Evolutionary conservation across 23 tunicate species (phyloP), one percentile per base, ranked within the genome.

Genomic region (Pegea sp.): DNA sequence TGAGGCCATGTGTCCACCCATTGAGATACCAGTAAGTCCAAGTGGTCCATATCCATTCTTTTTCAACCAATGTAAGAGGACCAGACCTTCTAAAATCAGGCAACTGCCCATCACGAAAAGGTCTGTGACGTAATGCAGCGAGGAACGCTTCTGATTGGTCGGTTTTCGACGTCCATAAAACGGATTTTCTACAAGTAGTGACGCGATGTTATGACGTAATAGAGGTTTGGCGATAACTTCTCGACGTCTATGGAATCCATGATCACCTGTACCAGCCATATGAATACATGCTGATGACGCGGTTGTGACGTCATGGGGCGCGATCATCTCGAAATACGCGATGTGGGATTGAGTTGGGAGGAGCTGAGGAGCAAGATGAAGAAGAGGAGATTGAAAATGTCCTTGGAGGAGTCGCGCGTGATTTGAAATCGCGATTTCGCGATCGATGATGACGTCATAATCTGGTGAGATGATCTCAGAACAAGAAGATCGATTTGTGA

Each of bases 1-100:
- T 2, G 88, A 69, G 22, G 96, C 96, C 88, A 76, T 87, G 44
- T 87, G 96, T 3, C 96, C 96, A 28, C 96, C 96, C 88, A 87
- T 75, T 4, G 96, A 87, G 24, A 87, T 69, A 1, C 96, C 96
- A 48, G 96, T 87, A 2, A 87, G 50, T 1, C 96, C 96, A 22
- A 87, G 75, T 1, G 81, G 84, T 16, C 84, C 84, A 67, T 56
- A 84, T 16, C 84, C 84, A 7, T 49, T 30, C 44, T 63, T 42
- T 64, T 69, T 74, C 31, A 87, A 57, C 96, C 96, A 87, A 48
- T 87, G 71, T 22, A 76, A 57, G 4, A 87, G 56, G 24, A 69
- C 86, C n/a, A 63, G 68, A 26, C 69, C 69, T 42, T 87, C 96
- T 5, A 87, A 46, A n/a, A 76, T 65, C 8, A 87, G 64, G 49